A percentile compares a stretch with the other conserved stretches of the same genome.
Evolutionary conservation across 2,113 vertebrate genomes (phyloP).

Genomic region (Dendropsophus ebraccatus): DNA sequence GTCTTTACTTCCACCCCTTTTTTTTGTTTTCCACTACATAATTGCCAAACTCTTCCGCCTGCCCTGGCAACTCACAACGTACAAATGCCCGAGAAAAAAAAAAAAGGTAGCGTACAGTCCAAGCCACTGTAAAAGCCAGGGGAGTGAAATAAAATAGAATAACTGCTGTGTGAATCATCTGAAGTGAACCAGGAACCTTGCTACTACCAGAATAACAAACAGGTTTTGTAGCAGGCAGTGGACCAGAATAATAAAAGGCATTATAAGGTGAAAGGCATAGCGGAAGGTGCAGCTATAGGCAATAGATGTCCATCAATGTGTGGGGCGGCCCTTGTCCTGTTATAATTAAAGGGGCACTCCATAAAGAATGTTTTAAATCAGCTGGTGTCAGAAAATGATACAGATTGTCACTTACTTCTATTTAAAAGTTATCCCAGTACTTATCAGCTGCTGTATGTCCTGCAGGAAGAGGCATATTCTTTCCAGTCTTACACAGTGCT

Average conservation of each 20-base stretch:
- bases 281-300: not conserved
- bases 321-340: too few species aligned
- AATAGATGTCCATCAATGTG: not conserved
- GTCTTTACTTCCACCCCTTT: conserved; percentile 1
- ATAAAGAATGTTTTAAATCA: too few species aligned
- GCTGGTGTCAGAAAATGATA: too few species aligned
- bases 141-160: conserved; percentile 15
- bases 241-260: conserved; percentile 35
- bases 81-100: conserved; percentile 5
- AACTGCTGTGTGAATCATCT: conserved; percentile 1
- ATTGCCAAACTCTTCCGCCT: conserved; percentile 35
- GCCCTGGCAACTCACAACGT: conserved; percentile 27
- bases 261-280: not conserved
- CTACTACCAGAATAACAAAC: conserved; percentile 42
- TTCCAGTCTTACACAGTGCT: too few species aligned
- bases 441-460: too few species aligned
- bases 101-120: not conserved
- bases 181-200: conserved; percentile 5
- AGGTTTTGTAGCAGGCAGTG: not conserved
- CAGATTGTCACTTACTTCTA: too few species aligned
- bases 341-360: too few species aligned
- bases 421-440: too few species aligned
- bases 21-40: conserved; percentile 18
- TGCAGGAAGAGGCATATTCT: too few species aligned
- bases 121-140: conserved; percentile 14